Conservation (phyloP, 2,113 vertebrate genomes). For the Macquaria australasica region DNA sequence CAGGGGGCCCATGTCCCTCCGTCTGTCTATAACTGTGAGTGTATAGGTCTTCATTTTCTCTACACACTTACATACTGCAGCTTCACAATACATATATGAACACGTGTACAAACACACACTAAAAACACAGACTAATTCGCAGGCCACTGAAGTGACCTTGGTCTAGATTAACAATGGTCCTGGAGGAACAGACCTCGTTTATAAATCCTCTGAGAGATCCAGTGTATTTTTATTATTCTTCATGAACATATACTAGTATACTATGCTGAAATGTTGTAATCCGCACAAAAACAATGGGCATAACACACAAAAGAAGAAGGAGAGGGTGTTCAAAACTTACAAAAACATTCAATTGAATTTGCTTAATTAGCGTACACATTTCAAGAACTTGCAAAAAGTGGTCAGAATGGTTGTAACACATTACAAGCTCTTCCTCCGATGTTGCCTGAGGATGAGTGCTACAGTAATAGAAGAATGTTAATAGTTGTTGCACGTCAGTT, state of each 20-base stretch:
- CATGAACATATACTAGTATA: neutral
- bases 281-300: neutral
- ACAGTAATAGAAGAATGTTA: neutral
- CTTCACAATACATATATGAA: constrained; percentile 23
- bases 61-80: neutral
- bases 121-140: constrained; percentile 31
- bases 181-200: constrained; percentile 58
- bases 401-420: constrained; percentile 3
- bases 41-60: constrained; percentile 50
- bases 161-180: constrained; percentile 69
- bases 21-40: constrained; percentile 36
- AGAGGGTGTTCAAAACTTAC: neutral
- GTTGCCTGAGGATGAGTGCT: neutral
- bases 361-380: neutral
- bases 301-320: neutral
- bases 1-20: constrained; percentile 36
- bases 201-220: constrained; percentile 50
- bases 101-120: neutral
- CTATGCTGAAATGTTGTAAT: neutral
- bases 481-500: constrained; percentile 7
- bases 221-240: constrained; percentile 52
- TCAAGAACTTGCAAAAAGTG: neutral
- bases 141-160: constrained; percentile 59
- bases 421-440: neutral
- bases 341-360: neutral